Evolutionary conservation across 2,113 vertebrate genomes (phyloP), one percentile per base, ranked within the genome.

Genomic region (Lophura nycthemera): DNA sequence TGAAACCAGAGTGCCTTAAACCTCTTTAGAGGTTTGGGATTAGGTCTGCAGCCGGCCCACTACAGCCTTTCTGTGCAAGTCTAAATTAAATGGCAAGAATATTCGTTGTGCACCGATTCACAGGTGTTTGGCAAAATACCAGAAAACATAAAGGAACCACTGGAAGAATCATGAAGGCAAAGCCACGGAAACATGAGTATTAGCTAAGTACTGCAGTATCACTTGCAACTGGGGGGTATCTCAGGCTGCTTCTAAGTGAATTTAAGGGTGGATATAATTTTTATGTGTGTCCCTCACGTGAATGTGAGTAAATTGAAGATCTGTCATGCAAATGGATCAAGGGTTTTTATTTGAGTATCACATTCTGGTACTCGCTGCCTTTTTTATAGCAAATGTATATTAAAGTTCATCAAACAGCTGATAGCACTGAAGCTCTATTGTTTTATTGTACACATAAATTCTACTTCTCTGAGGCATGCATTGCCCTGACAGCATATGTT

Each of bases 1-100:
- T 99, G 99, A 99, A 99, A 99, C 99, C 97, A 96, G 98, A 99
- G 99, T 98, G 98, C 98, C 97, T 98, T 99, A 99, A 99, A 98
- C 98, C 98, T 98, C 98, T 97, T 98, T 97, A 97, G 98, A 98
- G 98, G 97, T 96, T 95, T 89, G 97, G 98, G 99, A 99, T 99
- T 99, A 99, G 97, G 88, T 91, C 82, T 91, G 96, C 92, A 97
- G 97, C 95, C 95, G 96, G 95, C 91, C 97, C 92, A 93, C 98
- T 96, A 97, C 56, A 97, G 97, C 95, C 97, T 97, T 97, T 97
- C 97, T 97, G 94, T 95, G 96, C 96, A 96, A 96, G 95, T 86
- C 94, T 95, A 98, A 98, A 98, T 97, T 96, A 98, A 97, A 98
- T 96, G 96, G 97, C 97, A 97, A 97, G 97, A 97, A 96, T 97